phyloP scores from a whole-genome alignment of 2,888 invertebrate genomes.

The Rhamphomyia laevipes region DNA sequence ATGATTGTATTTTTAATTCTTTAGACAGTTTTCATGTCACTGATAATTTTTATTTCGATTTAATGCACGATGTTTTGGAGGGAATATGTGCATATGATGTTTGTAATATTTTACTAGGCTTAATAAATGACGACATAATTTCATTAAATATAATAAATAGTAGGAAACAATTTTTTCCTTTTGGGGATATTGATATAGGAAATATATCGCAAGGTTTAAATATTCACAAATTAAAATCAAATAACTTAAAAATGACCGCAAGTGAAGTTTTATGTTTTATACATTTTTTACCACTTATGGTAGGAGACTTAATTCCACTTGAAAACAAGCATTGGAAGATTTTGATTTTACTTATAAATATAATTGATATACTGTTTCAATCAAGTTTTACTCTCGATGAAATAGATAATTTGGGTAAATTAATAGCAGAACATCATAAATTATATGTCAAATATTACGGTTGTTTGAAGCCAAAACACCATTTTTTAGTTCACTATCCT shows the following conservation, averaged over 20 bases:
- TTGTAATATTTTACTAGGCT: conserved; percentile 13
- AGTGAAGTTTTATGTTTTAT: conserved; percentile 14
- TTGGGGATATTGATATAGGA: conserved; percentile 10
- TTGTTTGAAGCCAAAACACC: conserved; percentile 12
- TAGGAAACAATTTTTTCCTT: conserved; percentile 13
- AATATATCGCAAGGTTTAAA: conserved; percentile 8
- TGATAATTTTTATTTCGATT: conserved; percentile 14
- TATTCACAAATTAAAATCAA: conserved; percentile 9
- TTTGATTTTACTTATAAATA: conserved; percentile 7
- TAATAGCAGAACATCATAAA: conserved; percentile 9
- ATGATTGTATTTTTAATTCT: conserved; percentile 12
- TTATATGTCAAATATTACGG: conserved; percentile 10
- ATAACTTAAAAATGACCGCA: conserved; percentile 16
- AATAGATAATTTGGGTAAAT: conserved; percentile 2
- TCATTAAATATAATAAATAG: conserved; percentile 13
- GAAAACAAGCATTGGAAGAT: conserved; percentile 12
- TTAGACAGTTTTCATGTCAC: conserved; percentile 14
- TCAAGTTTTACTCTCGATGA: conserved; percentile 7
- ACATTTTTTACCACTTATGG: conserved; percentile 13
- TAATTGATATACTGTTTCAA: conserved; percentile 10
- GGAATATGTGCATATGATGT: conserved; percentile 16
- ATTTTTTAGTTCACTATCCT: conserved; percentile 11
- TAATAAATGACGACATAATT: conserved; percentile 11
- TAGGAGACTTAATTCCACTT: conserved; percentile 14
- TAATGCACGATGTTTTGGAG: conserved; percentile 16